These are phyloP conservation scores for Nymphalis polychloros DNA, from an alignment of 2,888 invertebrate genomes.

Conservation along the genomic window DNA sequence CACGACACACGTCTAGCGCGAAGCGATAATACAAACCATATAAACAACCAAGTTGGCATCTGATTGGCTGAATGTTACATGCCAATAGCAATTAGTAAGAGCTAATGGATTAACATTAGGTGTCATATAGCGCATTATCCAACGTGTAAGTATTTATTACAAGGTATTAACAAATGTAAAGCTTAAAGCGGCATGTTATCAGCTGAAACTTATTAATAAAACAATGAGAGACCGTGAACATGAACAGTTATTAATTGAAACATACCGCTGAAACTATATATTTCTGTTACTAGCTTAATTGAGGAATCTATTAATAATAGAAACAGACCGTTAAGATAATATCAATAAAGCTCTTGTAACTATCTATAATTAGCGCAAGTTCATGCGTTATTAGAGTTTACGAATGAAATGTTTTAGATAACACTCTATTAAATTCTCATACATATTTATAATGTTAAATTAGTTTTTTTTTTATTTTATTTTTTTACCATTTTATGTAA, in stretches of 20 bases:
- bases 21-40: no score
- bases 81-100: background rate
- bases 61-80: background rate
- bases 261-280: background rate
- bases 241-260: background rate
- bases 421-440: background rate
- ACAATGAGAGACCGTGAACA: background rate
- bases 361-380: conserved; percentile 30
- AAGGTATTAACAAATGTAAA: no score
- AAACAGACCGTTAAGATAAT: conserved; percentile 25
- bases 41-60: background rate
- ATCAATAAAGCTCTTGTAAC: conserved; percentile 24
- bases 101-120: background rate
- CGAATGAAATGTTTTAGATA: conserved; percentile 26
- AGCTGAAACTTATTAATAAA: background rate
- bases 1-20: no score
- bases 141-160: background rate
- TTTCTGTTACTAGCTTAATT: conserved; percentile 16
- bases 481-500: background rate
- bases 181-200: background rate
- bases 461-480: background rate
- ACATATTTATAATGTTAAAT: conserved; percentile 1
- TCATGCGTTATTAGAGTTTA: conserved; percentile 21
- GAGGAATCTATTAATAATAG: conserved; percentile 27
- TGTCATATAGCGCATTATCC: background rate